phyloP scores from a whole-genome alignment of 2,797 vertebrate genomes.

The Podarcis lilfordi region DNA sequence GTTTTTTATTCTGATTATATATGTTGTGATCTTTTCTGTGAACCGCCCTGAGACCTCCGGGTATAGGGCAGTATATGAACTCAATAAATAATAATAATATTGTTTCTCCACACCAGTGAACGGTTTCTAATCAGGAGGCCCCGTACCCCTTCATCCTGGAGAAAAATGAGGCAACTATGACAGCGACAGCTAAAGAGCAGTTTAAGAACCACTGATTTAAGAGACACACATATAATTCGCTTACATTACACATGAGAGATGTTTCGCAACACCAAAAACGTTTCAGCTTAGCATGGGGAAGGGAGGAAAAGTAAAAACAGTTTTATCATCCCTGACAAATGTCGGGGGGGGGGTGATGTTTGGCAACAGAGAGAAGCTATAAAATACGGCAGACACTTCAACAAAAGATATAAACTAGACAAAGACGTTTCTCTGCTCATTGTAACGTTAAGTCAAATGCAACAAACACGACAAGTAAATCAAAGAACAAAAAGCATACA shows the following conservation, averaged over 20 bases:
- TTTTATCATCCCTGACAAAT: conserved; percentile 17
- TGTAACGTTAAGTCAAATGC: not conserved
- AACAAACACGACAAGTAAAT: not conserved
- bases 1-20: too few species aligned
- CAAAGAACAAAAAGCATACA: not conserved
- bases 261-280: conserved; percentile 3
- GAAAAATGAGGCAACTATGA: not conserved
- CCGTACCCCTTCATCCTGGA: not conserved
- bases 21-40: too few species aligned
- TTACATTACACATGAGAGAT: not conserved
- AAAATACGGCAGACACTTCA: conserved; percentile 7
- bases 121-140: not conserved
- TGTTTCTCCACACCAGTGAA: not conserved
- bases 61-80: too few species aligned
- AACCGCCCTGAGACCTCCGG: not conserved
- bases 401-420: not conserved
- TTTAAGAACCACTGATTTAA: not conserved
- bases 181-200: not conserved
- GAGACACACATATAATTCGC: conserved; percentile 16
- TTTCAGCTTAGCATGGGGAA: conserved; percentile 23
- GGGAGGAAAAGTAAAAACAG: rapidly evolving
- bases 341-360: not conserved
- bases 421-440: not conserved
- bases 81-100: too few species aligned
- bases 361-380: not conserved